phyloP scores from a whole-genome alignment of 2,888 invertebrate species.

The Sarcophaga rosellei region DNA sequence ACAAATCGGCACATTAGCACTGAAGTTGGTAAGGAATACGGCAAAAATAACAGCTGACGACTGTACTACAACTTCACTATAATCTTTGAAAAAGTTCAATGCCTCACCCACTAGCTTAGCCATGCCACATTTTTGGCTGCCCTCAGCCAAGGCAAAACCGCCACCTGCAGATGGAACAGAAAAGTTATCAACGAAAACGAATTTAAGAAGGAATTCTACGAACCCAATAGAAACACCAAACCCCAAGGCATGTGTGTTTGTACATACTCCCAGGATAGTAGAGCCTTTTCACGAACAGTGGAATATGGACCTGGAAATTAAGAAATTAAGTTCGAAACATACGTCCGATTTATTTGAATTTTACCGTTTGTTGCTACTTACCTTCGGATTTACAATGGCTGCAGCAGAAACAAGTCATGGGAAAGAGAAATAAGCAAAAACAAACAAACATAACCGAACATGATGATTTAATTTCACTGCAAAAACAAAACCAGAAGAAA shows the following conservation, averaged over 20 bases:
- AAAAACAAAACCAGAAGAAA: conserved; percentile 21
- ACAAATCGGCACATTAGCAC: conserved; percentile 92
- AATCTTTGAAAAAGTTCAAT: conserved; percentile 84
- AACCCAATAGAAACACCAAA: conserved; percentile 89
- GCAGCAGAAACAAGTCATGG: conserved; percentile 88
- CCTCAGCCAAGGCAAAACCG: conserved; percentile 93
- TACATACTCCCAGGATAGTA: conserved; percentile 90
- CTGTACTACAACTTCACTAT: conserved; percentile 84
- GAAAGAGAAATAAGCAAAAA: conserved; percentile 89
- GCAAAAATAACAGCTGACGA: conserved; percentile 83
- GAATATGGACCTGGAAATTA: conserved; percentile 66
- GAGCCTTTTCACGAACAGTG: conserved; percentile 73
- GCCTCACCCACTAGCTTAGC: conserved; percentile 87
- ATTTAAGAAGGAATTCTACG: conserved; percentile 68
- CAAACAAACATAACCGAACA: conserved; percentile 89
- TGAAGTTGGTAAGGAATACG: conserved; percentile 90
- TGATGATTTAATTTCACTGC: conserved; percentile 77
- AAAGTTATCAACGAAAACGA: not conserved
- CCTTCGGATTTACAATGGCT: conserved; percentile 83
- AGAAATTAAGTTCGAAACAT: not conserved
- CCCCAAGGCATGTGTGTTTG: conserved; percentile 94
- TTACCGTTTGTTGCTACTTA: conserved; percentile 43
- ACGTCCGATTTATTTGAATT: too few species aligned
- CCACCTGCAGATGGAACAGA: conserved; percentile 84
- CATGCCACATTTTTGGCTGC: conserved; percentile 89